Evolutionary conservation across 1,140 invertebrate species (phyloP), one percentile per base, ranked within the genome.

Genomic region (Drosophila busckii): DNA sequence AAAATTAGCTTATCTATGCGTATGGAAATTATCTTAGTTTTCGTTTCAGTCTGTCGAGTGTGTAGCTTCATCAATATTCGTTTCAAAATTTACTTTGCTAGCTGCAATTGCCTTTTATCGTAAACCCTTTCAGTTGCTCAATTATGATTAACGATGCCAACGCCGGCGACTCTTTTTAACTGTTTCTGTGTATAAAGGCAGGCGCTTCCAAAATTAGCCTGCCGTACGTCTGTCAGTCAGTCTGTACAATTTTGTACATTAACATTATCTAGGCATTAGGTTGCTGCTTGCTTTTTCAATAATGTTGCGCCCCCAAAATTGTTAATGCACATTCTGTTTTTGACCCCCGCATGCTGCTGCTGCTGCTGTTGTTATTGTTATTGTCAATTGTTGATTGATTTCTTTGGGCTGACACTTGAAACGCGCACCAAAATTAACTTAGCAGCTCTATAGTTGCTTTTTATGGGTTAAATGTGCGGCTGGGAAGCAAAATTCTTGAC

Each of bases 381-480:
- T 29, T 80, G 73, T 80, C 73, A 73, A 64, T 69, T 64, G 73
- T 69, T 80, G 73, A 80, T 80, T 80, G 73, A 80, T 80, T 68
- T 80, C 44, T 56, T 38, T 28, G 29, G 69, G 13, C 73, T 80
- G 71, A 70, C 71, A 78, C 38, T 54, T 44, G 34, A 54, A 76
- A 56, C 35, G 29, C 35, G 29, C 23, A 73, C 44, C 56, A 58
- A 45, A 80, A 73, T 80, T 73, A 73, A 54, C 64, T 12, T 25
- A 23, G 32, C 32, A 10, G 12, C 8, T 20, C 17, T 23, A 12
- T 52, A 42, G 25, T 56, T 41, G 25, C 44, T 17, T 68, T 23
- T 55, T 63, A 67, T 70, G 49, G 31, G 44, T 48, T 52, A 25
- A 46, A 42, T 9, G 32, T 52, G 50, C 17, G 42, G 35, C 22